phyloP scores from a whole-genome alignment of 2,113 vertebrate species.

The Burhinus oedicnemus region DNA sequence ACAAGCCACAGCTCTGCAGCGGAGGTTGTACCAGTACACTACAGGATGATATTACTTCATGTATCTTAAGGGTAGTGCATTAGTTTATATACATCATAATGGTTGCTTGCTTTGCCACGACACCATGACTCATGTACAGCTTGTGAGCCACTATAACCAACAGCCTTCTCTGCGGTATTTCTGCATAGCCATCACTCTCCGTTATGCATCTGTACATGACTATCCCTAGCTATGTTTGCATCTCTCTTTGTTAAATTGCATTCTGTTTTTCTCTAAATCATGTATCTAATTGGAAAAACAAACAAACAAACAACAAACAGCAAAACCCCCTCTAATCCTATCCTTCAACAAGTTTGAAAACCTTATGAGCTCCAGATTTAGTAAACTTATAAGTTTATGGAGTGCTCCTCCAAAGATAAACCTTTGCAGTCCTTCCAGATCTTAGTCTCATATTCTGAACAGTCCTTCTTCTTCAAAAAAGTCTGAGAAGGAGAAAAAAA shows the following conservation, averaged over 20 bases:
- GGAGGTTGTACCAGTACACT: neutral
- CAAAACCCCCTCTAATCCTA: neutral
- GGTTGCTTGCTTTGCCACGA: neutral
- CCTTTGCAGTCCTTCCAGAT: neutral
- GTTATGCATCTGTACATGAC: neutral
- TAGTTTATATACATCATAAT: neutral
- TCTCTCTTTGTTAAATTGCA: neutral
- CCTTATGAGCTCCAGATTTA: neutral
- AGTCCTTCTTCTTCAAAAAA: neutral
- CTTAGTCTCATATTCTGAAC: neutral
- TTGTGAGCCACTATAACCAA: neutral
- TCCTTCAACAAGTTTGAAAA: neutral
- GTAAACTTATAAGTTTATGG: neutral
- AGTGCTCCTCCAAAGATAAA: neutral
- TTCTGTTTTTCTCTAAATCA: neutral
- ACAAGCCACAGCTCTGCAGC: neutral
- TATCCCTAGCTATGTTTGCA: neutral
- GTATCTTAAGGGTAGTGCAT: neutral
- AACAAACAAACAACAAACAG: no score
- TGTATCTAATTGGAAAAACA: neutral
- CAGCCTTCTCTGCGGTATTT: neutral
- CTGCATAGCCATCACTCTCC: neutral
- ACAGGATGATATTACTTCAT: neutral
- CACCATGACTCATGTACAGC: neutral
- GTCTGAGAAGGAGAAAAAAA: neutral